These are phyloP conservation scores for Lophura nycthemera DNA, from an alignment of 2,113 vertebrate species.

Conservation along the genomic window DNA sequence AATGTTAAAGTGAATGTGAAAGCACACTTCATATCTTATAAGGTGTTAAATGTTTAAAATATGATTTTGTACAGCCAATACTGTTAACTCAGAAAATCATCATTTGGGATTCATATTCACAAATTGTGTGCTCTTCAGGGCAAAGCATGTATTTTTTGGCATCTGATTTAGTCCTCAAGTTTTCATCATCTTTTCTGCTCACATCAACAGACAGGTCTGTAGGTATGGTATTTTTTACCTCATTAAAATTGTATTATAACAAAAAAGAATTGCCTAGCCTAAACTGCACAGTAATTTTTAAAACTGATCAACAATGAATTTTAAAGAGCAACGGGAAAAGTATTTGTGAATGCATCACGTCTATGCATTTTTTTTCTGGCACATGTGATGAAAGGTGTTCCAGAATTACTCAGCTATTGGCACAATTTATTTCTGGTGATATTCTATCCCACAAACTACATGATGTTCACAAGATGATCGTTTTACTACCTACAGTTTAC, in stretches of 20 bases:
- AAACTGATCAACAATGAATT: not conserved
- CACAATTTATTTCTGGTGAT: not conserved
- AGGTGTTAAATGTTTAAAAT: slow-evolving; percentile 70
- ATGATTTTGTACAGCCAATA: slow-evolving; percentile 39
- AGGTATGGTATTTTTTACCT: slow-evolving; percentile 51
- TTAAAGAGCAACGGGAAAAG: not conserved
- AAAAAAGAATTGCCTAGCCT: not conserved
- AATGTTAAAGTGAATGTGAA: slow-evolving; percentile 39
- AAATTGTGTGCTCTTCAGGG: slow-evolving; percentile 10
- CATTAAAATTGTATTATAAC: slow-evolving; percentile 18
- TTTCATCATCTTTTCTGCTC: slow-evolving; percentile 66
- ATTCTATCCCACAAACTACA: not conserved
- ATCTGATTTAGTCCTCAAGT: slow-evolving; percentile 67
- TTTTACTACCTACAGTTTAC: not conserved
- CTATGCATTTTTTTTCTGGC: not conserved
- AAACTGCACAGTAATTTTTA: not conserved
- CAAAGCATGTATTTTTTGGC: slow-evolving; percentile 43
- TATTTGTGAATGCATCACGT: not conserved
- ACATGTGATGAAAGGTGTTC: not conserved
- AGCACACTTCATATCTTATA: slow-evolving; percentile 12
- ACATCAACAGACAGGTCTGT: slow-evolving; percentile 6
- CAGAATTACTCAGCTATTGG: not conserved
- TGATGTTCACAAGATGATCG: not conserved
- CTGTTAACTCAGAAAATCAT: slow-evolving; percentile 16
- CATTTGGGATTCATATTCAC: slow-evolving; percentile 62